Evolutionary conservation across 2,113 vertebrate species (phyloP).

Genomic region (Odontesthes bonariensis): DNA sequence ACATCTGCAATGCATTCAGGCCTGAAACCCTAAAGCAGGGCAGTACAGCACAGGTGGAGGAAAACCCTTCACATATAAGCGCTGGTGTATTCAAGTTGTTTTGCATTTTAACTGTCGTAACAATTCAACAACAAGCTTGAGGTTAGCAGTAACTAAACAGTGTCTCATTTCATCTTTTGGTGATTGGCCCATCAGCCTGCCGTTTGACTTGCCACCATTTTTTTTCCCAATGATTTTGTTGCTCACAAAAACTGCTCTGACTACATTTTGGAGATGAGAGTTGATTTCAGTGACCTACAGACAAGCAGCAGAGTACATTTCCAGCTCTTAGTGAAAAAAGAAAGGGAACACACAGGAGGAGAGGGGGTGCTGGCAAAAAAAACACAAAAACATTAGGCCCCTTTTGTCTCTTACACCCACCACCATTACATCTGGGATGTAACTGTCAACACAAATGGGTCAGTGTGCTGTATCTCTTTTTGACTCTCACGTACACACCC

Average conservation of each 20-base stretch:
- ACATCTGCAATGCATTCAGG: slow-evolving; percentile 35
- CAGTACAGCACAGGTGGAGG: too few relatives aligned
- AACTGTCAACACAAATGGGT: slow-evolving; percentile 48
- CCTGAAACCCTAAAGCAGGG: not conserved
- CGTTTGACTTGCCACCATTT: not conserved
- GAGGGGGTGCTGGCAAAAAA: not conserved
- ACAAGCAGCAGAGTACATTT: slow-evolving; percentile 29
- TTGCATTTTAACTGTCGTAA: too few relatives aligned
- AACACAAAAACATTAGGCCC: slow-evolving; percentile 14
- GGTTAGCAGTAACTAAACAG: not conserved
- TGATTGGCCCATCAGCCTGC: not conserved
- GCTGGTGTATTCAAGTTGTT: not conserved
- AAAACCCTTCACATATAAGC: not conserved
- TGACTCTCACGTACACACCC: not conserved
- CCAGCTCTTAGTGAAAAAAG: slow-evolving; percentile 12
- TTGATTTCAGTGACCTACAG: slow-evolving; percentile 10
- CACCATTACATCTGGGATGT: slow-evolving; percentile 46
- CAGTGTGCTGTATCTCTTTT: slow-evolving; percentile 15
- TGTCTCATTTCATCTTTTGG: not conserved
- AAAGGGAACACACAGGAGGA: not conserved
- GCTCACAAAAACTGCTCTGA: not conserved
- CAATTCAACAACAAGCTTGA: not conserved
- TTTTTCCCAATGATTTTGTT: slow-evolving; percentile 7
- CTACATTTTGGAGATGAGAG: not conserved
- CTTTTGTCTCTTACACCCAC: slow-evolving; percentile 30